These are phyloP conservation scores for Rhopalosiphum padi DNA, from an alignment of 1,140 invertebrate genomes.

Conservation along the genomic window DNA sequence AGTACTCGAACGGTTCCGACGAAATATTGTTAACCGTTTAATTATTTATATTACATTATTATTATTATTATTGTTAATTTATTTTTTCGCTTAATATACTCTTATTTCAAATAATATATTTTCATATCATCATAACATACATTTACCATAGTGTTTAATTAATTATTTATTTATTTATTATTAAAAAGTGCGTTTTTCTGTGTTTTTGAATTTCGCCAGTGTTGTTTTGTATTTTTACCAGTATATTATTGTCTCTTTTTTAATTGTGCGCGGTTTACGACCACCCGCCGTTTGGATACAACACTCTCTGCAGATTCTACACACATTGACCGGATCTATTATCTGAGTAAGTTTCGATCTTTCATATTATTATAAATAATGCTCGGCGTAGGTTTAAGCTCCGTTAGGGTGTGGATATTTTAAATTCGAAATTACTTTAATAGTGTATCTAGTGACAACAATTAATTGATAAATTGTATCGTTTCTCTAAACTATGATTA, in stretches of 20 bases:
- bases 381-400: neutral
- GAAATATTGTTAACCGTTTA: neutral
- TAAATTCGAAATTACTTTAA: neutral
- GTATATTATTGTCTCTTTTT: neutral
- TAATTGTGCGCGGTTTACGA: neutral
- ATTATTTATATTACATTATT: neutral
- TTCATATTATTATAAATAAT: neutral
- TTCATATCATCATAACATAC: neutral
- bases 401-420: neutral
- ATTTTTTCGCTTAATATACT: neutral
- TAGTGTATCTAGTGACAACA: neutral
- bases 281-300: neutral
- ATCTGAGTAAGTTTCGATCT: neutral
- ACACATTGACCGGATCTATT: neutral
- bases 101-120: neutral
- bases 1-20: neutral
- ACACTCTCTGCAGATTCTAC: neutral
- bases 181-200: neutral
- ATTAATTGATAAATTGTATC: neutral
- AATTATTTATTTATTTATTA: neutral
- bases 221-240: neutral
- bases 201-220: neutral
- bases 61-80: conserved; percentile 3
- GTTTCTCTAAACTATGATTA: neutral
- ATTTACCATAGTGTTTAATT: neutral